These are phyloP conservation scores for Neria commutata DNA, from an alignment of 2,888 invertebrate species.

Conservation along the genomic window DNA sequence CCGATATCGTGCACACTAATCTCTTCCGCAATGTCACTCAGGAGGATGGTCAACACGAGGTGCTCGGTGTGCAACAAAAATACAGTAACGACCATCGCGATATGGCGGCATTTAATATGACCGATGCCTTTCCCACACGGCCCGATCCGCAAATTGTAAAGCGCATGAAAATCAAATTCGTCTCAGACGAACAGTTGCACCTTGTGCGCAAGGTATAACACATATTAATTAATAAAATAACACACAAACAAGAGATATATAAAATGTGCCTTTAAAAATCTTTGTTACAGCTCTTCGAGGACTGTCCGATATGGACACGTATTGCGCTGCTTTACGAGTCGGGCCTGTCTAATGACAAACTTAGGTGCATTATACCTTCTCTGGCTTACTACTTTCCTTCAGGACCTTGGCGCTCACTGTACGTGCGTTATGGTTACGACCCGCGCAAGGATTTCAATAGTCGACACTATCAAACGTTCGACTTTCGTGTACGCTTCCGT, in stretches of 20 bases:
- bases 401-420: slow-evolving; percentile 93
- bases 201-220: slow-evolving; percentile 63
- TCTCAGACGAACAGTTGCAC: slow-evolving; percentile 63
- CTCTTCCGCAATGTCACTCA: slow-evolving; percentile 56
- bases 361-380: slow-evolving; percentile 81
- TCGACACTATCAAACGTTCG: slow-evolving; percentile 86
- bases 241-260: too few species aligned
- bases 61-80: slow-evolving; percentile 65
- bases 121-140: slow-evolving; percentile 68
- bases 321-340: slow-evolving; percentile 74
- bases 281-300: slow-evolving; percentile 73
- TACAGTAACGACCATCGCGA: slow-evolving; percentile 67
- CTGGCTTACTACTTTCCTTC: slow-evolving; percentile 83
- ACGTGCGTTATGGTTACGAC: slow-evolving; percentile 91
- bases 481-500: slow-evolving; percentile 69
- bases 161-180: slow-evolving; percentile 63
- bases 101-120: slow-evolving; percentile 69
- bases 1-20: slow-evolving; percentile 67
- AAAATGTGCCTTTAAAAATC: slow-evolving; percentile 2
- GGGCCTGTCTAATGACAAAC: slow-evolving; percentile 66
- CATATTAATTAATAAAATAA: slow-evolving; percentile 8
- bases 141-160: slow-evolving; percentile 68
- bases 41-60: slow-evolving; percentile 59
- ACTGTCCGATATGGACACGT: slow-evolving; percentile 89
- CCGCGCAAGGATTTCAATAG: slow-evolving; percentile 80